Base-by-base conservation (phyloP, 2,888 invertebrate species). In the Melinaea marsaeus region DNA sequence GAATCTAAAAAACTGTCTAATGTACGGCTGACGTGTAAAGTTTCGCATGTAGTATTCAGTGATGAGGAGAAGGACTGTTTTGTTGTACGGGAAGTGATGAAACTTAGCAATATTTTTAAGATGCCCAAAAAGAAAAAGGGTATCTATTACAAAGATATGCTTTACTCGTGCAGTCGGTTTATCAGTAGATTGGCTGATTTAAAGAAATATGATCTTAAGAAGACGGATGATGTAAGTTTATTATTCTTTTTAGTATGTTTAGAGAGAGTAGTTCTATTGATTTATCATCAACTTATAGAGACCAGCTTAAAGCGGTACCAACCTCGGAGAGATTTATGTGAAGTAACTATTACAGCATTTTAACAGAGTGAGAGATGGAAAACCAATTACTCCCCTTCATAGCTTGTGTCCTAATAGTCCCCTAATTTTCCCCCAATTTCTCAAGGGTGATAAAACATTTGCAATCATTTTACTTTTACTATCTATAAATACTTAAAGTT, bases 91-190 rank as follows among this genome's bases (percentile, higher is more conserved):
- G 32, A 32, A 32, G 22, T 51, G 51, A 51, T 51, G 32, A 32
- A 51, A 32, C 51, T 51, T 4, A 51, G 32, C 5, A 32, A 51
- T 32, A 7, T 51, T 6, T 32, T 51, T 1, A 3, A 6, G n/a
- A 32, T 51, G 32, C 51, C 51, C 51, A 51, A 51, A 32, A 51
- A 51, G 51, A 51, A 5, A 32, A 51, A 51, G 9, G 51, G 51
- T 2, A 9, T 51, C 7, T 11, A 51, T 32, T 51, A 32, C 51
- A 51, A 51, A 32, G 32, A 51, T n/a, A 51, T 51, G 51, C 3
- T 51, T 22, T 3, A 6, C 1, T 32, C 11, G 4, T 51, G 51
- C n/a, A 51, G 51, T 11, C 22, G 32, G 32, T 32, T 11, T 51
- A 51, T 51, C 3, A 32, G 51, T 7, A 51, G 2, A 9, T 3